phyloP scores from a whole-genome alignment of 2,797 vertebrate genomes.

The Parambassis ranga region DNA sequence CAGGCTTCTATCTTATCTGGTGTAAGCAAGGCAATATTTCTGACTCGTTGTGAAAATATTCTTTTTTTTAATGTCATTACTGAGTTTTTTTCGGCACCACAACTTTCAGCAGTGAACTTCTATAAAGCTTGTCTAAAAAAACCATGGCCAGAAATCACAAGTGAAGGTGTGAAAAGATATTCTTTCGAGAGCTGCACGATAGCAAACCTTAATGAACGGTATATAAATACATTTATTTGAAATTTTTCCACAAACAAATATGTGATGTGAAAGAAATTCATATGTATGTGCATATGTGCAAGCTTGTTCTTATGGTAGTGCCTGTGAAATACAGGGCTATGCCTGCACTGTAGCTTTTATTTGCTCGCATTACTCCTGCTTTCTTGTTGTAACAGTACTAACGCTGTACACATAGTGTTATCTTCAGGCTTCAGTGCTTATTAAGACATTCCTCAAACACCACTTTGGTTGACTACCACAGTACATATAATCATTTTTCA shows the following conservation, averaged over 20 bases:
- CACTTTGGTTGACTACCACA: conserved; percentile 1
- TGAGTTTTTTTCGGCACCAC: not conserved
- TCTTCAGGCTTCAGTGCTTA: not conserved
- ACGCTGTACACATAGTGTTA: not conserved
- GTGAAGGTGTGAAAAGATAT: conserved; percentile 35
- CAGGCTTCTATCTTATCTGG: not conserved
- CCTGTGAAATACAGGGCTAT: not conserved
- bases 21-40: not conserved
- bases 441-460: conserved; percentile 11
- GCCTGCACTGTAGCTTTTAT: not conserved
- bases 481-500: not conserved
- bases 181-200: conserved; percentile 29
- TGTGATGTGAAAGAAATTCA: not conserved
- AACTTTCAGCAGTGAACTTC: not conserved
- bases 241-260: not conserved
- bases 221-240: conserved; percentile 1
- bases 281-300: not conserved
- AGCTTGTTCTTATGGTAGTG: not conserved
- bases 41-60: not conserved
- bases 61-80: conserved; percentile 21
- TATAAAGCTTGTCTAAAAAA: conserved; percentile 33
- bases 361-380: conserved; percentile 3
- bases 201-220: conserved; percentile 12
- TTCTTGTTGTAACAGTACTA: not conserved
- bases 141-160: not conserved